Percentiles rank a stretch among this genome's conserved stretches.
phyloP scores from a whole-genome alignment of 2,797 vertebrate species.

The Choloepus didactylus region DNA sequence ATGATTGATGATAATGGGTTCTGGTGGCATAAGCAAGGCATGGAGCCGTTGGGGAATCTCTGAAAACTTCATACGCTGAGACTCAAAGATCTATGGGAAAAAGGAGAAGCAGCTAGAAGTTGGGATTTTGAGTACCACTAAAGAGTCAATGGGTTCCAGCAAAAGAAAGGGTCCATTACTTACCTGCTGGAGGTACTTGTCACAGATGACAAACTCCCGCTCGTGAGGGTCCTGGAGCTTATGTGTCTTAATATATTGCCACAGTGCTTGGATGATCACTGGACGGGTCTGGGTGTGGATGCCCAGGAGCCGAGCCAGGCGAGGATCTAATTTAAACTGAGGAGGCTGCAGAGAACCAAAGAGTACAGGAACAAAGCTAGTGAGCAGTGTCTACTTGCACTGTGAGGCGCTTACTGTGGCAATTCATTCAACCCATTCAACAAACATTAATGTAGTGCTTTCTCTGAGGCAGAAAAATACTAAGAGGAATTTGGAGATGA shows the following conservation, averaged over 20 bases:
- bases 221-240: constrained; percentile 99
- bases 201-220: constrained; percentile 98
- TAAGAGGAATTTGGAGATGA: background rate
- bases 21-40: constrained; percentile 98
- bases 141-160: background rate
- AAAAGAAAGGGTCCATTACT: background rate
- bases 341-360: constrained; percentile 91
- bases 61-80: constrained; percentile 99
- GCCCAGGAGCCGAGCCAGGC: constrained; percentile 96
- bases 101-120: background rate
- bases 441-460: background rate
- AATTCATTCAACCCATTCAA: background rate
- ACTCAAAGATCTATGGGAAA: constrained; percentile 95
- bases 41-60: constrained; percentile 99
- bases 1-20: constrained; percentile 99
- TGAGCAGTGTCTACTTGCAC: background rate
- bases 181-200: constrained; percentile 99
- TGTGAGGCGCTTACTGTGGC: background rate
- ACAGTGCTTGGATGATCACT: constrained; percentile 98
- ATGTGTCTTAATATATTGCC: constrained; percentile 99
- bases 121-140: background rate
- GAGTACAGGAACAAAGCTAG: background rate
- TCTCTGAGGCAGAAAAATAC: background rate
- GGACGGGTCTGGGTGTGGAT: constrained; percentile 99
- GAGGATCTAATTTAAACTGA: constrained; percentile 98